A percentile compares a stretch with the other conserved stretches of the same genome.
These are phyloP conservation scores for Lagorchestes hirsutus DNA, from an alignment of 2,797 vertebrate species.

Conservation along the genomic window DNA sequence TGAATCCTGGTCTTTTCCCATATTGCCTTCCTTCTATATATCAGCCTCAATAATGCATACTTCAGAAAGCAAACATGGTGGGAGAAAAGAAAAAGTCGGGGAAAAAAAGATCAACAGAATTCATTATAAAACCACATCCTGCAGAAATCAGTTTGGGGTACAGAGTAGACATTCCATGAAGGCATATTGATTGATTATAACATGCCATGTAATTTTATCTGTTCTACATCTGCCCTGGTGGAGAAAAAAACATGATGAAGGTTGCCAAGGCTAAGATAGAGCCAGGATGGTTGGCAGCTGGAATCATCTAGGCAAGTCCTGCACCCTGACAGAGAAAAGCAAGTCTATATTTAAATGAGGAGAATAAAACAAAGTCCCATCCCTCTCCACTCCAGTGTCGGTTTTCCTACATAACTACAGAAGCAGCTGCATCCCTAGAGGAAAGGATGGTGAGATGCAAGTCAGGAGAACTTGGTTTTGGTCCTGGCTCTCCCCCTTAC, in stretches of 20 bases:
- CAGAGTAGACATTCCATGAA: neutral
- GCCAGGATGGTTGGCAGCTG: neutral
- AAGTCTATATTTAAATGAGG: neutral
- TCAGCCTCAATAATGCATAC: neutral
- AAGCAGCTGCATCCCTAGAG: neutral
- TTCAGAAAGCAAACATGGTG: neutral
- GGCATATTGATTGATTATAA: neutral
- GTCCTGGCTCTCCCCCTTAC: neutral
- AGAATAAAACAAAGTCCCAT: neutral
- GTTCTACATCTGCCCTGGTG: neutral
- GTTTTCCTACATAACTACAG: neutral
- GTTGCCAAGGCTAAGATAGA: accelerated
- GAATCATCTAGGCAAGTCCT: neutral
- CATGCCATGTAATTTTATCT: neutral
- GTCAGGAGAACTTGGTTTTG: neutral
- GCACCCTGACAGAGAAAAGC: neutral
- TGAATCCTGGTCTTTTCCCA: neutral
- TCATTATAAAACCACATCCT: neutral
- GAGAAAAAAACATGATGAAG: neutral
- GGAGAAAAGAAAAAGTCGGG: neutral
- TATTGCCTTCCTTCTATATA: neutral
- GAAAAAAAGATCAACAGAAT: neutral
- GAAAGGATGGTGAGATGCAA: neutral
- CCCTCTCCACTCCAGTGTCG: neutral
- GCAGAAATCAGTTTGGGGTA: neutral